A percentile compares a stretch with the other conserved stretches of the same genome.
phyloP scores from a whole-genome alignment of 2,113 vertebrate species.

The Larimichthys crocea region DNA sequence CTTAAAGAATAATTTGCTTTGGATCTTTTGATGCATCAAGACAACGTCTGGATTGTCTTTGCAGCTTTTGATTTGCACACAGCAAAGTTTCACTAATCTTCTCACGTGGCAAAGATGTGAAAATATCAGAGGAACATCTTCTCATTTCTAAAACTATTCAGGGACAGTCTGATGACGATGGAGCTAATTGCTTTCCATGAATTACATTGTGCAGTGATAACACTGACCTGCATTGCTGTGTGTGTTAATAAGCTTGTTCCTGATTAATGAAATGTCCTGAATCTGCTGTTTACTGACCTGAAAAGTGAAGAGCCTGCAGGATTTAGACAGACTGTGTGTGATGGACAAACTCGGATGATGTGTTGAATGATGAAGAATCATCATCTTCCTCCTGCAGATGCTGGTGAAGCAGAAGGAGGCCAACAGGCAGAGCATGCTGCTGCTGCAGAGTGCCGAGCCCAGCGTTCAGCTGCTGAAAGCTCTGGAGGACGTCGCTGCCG shows the following conservation, averaged over 20 bases:
- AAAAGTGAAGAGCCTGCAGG: slow-evolving; percentile 52
- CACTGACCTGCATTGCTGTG: slow-evolving; percentile 16
- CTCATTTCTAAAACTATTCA: background rate
- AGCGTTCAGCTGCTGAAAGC: slow-evolving; percentile 85
- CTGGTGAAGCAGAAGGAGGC: slow-evolving; percentile 88
- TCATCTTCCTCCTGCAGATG: slow-evolving; percentile 75
- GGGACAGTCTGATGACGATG: background rate
- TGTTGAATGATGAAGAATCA: background rate
- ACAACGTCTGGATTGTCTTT: background rate
- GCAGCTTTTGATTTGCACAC: too few relatives aligned
- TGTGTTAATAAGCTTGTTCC: slow-evolving; percentile 14
- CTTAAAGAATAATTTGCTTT: too few relatives aligned
- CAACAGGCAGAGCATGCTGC: slow-evolving; percentile 86
- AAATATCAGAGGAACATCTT: background rate
- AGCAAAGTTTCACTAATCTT: background rate
- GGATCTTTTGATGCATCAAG: background rate
- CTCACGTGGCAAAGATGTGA: background rate
- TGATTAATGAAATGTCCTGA: slow-evolving; percentile 43
- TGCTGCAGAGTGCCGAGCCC: slow-evolving; percentile 85
- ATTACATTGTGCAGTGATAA: background rate
- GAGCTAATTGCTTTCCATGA: background rate
- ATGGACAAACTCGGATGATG: background rate
- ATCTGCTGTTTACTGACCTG: slow-evolving; percentile 59
- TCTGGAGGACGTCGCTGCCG: slow-evolving; percentile 81
- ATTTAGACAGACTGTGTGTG: background rate